These are phyloP conservation scores for Polia nebulosa DNA, from an alignment of 2,888 invertebrate species.

Conservation along the genomic window DNA sequence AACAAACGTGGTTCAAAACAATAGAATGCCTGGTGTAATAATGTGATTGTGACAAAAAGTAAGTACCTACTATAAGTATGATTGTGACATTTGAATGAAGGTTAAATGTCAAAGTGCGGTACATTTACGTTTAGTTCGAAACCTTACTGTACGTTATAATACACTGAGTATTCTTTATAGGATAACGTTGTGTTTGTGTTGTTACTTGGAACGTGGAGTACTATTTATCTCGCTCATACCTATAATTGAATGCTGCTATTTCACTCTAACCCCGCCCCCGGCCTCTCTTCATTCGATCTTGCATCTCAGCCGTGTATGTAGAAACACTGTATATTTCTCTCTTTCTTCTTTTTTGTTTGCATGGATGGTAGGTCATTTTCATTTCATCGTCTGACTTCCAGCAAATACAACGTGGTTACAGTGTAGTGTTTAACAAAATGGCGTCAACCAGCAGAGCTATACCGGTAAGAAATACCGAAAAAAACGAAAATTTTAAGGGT, in stretches of 20 bases:
- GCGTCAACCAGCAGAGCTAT: constrained; percentile 23
- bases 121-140: constrained; percentile 5
- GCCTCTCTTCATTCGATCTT: background rate
- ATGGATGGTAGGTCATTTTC: background rate
- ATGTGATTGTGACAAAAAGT: too few relatives aligned
- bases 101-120: constrained; percentile 16
- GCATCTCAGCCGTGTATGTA: background rate
- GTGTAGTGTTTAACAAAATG: constrained; percentile 38
- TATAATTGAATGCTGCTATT: background rate
- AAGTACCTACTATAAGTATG: too few relatives aligned
- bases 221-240: constrained; percentile 28
- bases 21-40: too few relatives aligned
- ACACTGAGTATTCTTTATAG: constrained; percentile 3
- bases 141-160: background rate
- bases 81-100: too few relatives aligned
- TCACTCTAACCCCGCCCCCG: constrained; percentile 6
- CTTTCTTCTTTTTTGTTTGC: constrained; percentile 11
- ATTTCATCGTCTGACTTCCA: constrained; percentile 16
- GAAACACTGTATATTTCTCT: background rate
- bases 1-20: too few relatives aligned
- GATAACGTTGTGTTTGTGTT: background rate
- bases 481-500: background rate
- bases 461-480: constrained; percentile 2
- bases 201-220: constrained; percentile 9
- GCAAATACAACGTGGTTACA: background rate